Conservation (phyloP, 2,113 vertebrate genomes). For the Ammodytes marinus region DNA sequence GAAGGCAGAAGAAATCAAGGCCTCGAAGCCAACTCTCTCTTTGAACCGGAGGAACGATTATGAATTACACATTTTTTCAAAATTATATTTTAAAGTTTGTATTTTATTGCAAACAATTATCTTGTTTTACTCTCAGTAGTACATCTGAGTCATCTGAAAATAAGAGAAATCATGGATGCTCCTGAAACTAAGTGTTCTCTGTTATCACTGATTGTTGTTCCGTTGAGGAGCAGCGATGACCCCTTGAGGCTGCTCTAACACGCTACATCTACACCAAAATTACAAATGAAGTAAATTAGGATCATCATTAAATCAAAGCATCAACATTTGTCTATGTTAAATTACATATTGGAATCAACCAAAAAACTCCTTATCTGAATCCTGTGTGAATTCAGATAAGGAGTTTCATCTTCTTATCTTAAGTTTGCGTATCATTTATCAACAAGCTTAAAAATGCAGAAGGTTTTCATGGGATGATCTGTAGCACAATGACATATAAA, state of each 20-base stretch:
- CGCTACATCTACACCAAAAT: not conserved
- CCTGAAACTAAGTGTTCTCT: not conserved
- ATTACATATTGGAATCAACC: no score
- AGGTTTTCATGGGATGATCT: no score
- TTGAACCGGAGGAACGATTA: no score
- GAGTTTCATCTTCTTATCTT: not conserved
- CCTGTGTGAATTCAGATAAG: not conserved
- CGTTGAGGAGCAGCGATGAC: not conserved
- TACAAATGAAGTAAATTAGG: not conserved
- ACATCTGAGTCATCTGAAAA: not conserved
- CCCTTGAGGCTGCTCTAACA: conserved; percentile 4
- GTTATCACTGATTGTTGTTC: not conserved
- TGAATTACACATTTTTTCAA: not conserved
- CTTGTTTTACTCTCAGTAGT: not conserved
- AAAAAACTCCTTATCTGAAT: no score
- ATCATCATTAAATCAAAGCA: no score
- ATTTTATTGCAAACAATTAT: not conserved
- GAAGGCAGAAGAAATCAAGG: not conserved
- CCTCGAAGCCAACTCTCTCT: no score
- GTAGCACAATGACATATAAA: no score
- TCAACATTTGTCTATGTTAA: no score
- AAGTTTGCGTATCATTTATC: not conserved
- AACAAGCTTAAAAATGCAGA: not conserved
- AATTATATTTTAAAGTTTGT: not conserved
- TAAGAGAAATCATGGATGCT: not conserved